Base-by-base conservation (phyloP, 2,113 vertebrate species). In the Mastomys coucha region DNA sequence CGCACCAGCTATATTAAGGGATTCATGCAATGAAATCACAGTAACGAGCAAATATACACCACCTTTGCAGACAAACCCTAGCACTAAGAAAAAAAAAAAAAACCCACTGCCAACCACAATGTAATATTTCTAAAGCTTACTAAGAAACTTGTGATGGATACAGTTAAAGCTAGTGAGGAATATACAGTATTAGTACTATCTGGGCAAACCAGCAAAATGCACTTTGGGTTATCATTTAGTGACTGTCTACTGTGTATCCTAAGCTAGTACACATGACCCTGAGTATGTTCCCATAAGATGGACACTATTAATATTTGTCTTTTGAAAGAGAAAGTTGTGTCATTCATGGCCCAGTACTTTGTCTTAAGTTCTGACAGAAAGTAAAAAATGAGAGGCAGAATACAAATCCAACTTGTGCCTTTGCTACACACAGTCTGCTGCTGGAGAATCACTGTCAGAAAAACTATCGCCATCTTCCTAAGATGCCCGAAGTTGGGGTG, bases 111-210 rank as follows among this genome's bases (percentile, higher is more conserved):
- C 53, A 72, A 56, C 88, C 1, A 88, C 45, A 11, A n/a, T 36
- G 16, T n/a, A 89, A 63, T 77, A 82, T 76, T 92, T 91, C 63
- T 80, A 39, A 75, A 53, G 33, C 58, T 89, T 69, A 89, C n/a
- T 93, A 75, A 76, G 42, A 51, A 85, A 80, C 5, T 53, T 51
- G 49, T 26, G 51, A 22, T 73, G 10, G 88, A 80, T 80, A 89
- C 8, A 63, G 60, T 70, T 86, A 86, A 86, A 95, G 56, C 78
- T 24, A 70, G 36, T 42, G 45, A 91, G 39, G 5, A 58, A 1
- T 75, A 63, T 49, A 86, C 49, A 36, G 33, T 49, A 70, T 53
- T 63, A 12, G 28, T 14, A 42, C 6, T 86, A 42, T 36, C 72
- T 42, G 19, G 78, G 49, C 49, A 76, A 91, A 89, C 10, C 10